Percentiles rank a stretch among this genome's conserved stretches.
These are phyloP conservation scores for Apostichopus parvimensis DNA, from an alignment of 35 echinoderm and acorn worm species.

Conservation along the genomic window DNA sequence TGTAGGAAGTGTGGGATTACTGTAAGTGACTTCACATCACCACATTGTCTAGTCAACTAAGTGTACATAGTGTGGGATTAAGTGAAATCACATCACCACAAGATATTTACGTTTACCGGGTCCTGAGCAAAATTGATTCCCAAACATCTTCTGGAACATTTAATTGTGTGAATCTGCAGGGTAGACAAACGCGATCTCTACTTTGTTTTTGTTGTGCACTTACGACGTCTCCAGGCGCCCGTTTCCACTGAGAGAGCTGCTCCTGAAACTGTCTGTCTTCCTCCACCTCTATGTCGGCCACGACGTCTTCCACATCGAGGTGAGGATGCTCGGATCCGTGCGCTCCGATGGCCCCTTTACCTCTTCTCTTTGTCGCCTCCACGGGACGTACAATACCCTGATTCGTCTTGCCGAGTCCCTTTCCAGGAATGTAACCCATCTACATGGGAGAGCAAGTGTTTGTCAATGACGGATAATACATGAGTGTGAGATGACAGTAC, in stretches of 20 bases:
- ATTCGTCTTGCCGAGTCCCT: constrained; percentile 85
- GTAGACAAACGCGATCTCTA: too few relatives aligned
- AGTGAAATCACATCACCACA: too few relatives aligned
- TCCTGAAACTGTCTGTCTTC: constrained; percentile 74
- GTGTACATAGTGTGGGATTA: too few relatives aligned
- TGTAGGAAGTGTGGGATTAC: too few relatives aligned
- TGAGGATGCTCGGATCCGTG: constrained; percentile 62
- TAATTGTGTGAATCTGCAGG: too few relatives aligned
- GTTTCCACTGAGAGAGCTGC: constrained; percentile 81
- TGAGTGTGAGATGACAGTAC: too few relatives aligned
- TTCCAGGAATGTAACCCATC: constrained; percentile 99
- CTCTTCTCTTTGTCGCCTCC: constrained; percentile 90
- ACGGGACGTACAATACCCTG: constrained; percentile 94
- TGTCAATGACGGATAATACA: not conserved
- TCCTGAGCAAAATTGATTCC: too few relatives aligned
- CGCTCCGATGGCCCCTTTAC: constrained; percentile 88
- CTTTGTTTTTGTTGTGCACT: not conserved
- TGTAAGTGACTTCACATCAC: too few relatives aligned
- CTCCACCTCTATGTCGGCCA: constrained; percentile 74
- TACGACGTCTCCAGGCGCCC: constrained; percentile 53
- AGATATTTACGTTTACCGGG: too few relatives aligned
- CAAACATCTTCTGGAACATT: too few relatives aligned
- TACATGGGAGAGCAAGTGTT: constrained; percentile 2
- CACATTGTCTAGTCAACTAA: too few relatives aligned
- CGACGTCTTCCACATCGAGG: constrained; percentile 6